These are phyloP conservation scores for Meleagris gallopavo DNA, from an alignment of 2,113 vertebrate species.

Conservation along the genomic window DNA sequence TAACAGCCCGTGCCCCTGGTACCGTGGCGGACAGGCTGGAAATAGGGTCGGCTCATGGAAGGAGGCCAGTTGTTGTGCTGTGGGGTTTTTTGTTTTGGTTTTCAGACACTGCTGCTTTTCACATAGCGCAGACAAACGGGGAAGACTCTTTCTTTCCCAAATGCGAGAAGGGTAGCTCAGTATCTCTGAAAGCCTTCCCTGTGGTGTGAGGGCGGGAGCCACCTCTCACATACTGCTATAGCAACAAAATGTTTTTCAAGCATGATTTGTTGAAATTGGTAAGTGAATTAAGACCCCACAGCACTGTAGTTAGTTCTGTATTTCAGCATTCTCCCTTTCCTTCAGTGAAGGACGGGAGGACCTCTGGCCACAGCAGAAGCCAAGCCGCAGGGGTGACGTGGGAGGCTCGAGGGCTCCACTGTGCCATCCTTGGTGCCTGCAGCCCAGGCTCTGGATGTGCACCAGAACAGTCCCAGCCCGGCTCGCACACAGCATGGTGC, in stretches of 20 bases:
- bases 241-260: neutral
- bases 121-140: slow-evolving; percentile 32
- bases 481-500: neutral
- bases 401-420: neutral
- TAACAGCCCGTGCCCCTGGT: slow-evolving; percentile 32
- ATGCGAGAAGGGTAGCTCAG: neutral
- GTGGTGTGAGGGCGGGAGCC: neutral
- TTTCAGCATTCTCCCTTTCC: neutral
- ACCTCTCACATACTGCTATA: neutral
- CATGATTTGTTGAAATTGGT: neutral
- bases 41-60: slow-evolving; percentile 7
- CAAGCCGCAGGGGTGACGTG: neutral
- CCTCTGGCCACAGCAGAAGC: neutral
- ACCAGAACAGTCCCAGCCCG: too few species aligned
- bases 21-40: neutral
- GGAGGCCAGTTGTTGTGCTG: slow-evolving; percentile 57
- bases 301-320: fast-evolving
- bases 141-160: neutral
- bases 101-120: slow-evolving; percentile 62
- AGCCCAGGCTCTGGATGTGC: too few species aligned
- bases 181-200: neutral
- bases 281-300: neutral
- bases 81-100: slow-evolving; percentile 46
- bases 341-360: neutral
- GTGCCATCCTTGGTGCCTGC: neutral